Conservation (phyloP, 2,113 vertebrate genomes). For the Myotis yumanensis region DNA sequence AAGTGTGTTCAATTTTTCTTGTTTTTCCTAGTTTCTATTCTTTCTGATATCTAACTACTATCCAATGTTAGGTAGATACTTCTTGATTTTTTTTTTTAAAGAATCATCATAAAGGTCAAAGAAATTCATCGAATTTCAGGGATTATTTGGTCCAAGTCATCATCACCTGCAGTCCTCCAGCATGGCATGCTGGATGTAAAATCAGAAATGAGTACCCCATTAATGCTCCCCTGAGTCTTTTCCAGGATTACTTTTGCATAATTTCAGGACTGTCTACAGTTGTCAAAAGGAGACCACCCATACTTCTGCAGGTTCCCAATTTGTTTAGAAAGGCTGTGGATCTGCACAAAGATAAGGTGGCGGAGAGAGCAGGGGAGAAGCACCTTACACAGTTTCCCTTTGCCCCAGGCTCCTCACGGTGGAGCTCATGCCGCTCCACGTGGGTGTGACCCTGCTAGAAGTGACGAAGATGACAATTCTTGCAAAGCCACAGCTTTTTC, state of each 20-base stretch:
- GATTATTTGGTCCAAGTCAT: not conserved
- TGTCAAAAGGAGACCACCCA: not conserved
- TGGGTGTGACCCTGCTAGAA: not conserved
- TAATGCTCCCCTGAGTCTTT: not conserved
- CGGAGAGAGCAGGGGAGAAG: not conserved
- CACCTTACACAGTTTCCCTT: not conserved
- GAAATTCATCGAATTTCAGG: not conserved
- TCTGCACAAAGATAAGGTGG: not conserved
- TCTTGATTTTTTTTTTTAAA: constrained; percentile 5
- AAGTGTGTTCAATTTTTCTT: not conserved
- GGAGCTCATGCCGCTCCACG: not conserved
- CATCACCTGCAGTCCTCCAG: not conserved
- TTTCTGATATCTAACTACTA: not conserved
- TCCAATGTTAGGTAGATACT: not conserved
- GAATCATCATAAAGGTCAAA: not conserved
- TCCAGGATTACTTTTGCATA: not conserved
- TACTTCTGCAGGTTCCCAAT: not conserved
- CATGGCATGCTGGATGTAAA: not conserved
- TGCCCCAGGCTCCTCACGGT: not conserved
- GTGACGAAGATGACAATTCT: not conserved
- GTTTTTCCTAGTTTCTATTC: not conserved
- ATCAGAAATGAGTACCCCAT: not conserved
- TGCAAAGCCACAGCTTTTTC: not conserved
- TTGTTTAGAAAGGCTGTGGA: not conserved
- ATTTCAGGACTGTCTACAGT: not conserved